These are phyloP conservation scores for Torymus aiolomorphi DNA, from an alignment of 2,888 invertebrate species.

Conservation along the genomic window DNA sequence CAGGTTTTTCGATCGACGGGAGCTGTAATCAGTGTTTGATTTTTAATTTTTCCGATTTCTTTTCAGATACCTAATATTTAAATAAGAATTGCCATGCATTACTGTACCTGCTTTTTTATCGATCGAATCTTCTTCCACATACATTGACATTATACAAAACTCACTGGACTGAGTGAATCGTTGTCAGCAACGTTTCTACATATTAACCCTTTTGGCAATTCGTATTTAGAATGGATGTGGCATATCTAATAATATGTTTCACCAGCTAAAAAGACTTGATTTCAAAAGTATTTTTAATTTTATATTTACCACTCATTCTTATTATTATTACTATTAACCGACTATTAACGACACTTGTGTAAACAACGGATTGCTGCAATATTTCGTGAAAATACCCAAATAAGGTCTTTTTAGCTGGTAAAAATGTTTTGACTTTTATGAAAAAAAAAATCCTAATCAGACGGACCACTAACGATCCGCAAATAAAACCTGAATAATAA, in stretches of 20 bases:
- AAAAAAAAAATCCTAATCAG: conserved; percentile 8
- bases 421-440: not conserved
- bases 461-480: no score
- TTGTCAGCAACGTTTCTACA: conserved; percentile 40
- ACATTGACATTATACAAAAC: conserved; percentile 55
- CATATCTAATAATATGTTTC: conserved; percentile 6
- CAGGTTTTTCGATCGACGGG: conserved; percentile 33
- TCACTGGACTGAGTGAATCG: conserved; percentile 61
- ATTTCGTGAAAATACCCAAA: no score
- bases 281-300: no score
- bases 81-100: conserved; percentile 69
- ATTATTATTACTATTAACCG: no score
- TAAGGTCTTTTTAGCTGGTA: no score
- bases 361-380: no score
- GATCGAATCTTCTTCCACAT: conserved; percentile 38
- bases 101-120: not conserved
- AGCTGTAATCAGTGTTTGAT: conserved; percentile 27
- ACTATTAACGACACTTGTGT: no score
- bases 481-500: no score
- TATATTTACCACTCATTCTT: no score
- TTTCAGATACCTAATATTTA: conserved; percentile 65
- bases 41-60: conserved; percentile 58
- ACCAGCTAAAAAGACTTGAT: conserved; percentile 15
- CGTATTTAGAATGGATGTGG: conserved; percentile 65
- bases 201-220: conserved; percentile 69